These are phyloP conservation scores for Nemotelus pantherinus DNA, from an alignment of 2,888 invertebrate species.

Conservation along the genomic window DNA sequence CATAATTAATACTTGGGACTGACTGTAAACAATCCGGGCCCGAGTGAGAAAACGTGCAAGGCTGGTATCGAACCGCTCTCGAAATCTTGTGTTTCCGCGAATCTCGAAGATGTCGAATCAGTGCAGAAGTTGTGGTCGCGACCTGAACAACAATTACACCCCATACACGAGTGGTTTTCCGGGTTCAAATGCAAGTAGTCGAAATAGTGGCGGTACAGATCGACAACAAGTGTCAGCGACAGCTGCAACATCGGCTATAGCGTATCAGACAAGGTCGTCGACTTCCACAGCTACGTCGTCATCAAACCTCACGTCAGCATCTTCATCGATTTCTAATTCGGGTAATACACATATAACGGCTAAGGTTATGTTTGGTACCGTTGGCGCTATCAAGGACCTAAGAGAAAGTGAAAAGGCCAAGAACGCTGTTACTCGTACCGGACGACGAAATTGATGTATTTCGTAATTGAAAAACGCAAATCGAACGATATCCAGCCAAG, in stretches of 20 bases:
- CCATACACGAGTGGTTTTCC: slow-evolving; percentile 64
- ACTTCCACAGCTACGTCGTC: slow-evolving; percentile 49
- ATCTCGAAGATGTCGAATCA: slow-evolving; percentile 62
- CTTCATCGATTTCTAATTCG: slow-evolving; percentile 50
- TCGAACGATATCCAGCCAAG: background rate
- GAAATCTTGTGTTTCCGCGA: slow-evolving; percentile 23
- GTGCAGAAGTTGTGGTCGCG: slow-evolving; percentile 65
- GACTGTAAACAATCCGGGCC: background rate
- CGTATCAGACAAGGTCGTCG: slow-evolving; percentile 49
- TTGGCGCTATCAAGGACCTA: slow-evolving; percentile 77
- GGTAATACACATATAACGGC: slow-evolving; percentile 70
- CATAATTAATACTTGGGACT: background rate
- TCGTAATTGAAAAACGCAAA: background rate
- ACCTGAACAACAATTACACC: slow-evolving; percentile 65
- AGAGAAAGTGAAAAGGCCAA: slow-evolving; percentile 76
- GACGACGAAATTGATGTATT: slow-evolving; percentile 59
- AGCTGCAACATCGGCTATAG: slow-evolving; percentile 28
- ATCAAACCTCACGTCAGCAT: slow-evolving; percentile 49
- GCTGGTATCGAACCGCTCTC: background rate
- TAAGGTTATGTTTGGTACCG: slow-evolving; percentile 78
- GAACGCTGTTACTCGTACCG: slow-evolving; percentile 65
- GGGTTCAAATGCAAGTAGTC: slow-evolving; percentile 58
- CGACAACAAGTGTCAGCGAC: slow-evolving; percentile 42
- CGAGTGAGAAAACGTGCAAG: background rate
- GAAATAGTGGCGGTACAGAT: slow-evolving; percentile 53